Percentiles rank a stretch among this genome's conserved stretches.
These are phyloP conservation scores for Microhierax caerulescens DNA, from an alignment of 2,797 vertebrate species.

Conservation along the genomic window DNA sequence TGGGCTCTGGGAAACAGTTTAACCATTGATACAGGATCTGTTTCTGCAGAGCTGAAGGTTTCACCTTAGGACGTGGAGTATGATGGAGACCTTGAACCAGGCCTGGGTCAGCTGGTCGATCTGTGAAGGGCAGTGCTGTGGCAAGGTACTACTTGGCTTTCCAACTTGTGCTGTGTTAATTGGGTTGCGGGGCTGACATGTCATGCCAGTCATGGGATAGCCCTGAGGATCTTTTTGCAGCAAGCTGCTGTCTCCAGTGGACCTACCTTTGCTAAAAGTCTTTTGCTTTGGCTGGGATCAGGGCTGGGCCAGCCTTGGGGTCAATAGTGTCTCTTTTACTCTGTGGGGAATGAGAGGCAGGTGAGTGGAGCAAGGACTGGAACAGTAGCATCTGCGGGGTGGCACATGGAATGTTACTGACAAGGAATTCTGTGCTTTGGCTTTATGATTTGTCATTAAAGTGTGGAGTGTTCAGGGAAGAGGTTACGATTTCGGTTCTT, in stretches of 20 bases:
- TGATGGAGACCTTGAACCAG: neutral
- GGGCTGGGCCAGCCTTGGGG: neutral
- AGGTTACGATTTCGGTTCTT: neutral
- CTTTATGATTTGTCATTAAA: neutral
- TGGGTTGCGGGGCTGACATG: neutral
- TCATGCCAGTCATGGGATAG: neutral
- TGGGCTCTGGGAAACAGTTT: neutral
- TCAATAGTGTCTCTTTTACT: neutral
- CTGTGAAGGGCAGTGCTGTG: neutral
- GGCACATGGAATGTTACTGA: neutral
- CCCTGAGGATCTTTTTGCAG: neutral
- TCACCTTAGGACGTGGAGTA: neutral
- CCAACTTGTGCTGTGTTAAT: neutral
- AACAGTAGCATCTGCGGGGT: neutral
- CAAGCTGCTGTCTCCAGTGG: neutral
- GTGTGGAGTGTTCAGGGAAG: neutral
- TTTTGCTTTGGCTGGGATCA: neutral
- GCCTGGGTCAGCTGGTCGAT: neutral
- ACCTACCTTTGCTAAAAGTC: neutral
- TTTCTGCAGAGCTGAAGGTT: neutral
- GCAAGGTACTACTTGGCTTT: neutral
- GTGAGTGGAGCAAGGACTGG: neutral
- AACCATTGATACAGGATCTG: neutral
- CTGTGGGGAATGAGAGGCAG: neutral
- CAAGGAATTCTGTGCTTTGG: neutral